Evolutionary conservation across 2,113 vertebrate species (phyloP), one percentile per base, ranked within the genome.

Genomic region (Phasianus colchicus): DNA sequence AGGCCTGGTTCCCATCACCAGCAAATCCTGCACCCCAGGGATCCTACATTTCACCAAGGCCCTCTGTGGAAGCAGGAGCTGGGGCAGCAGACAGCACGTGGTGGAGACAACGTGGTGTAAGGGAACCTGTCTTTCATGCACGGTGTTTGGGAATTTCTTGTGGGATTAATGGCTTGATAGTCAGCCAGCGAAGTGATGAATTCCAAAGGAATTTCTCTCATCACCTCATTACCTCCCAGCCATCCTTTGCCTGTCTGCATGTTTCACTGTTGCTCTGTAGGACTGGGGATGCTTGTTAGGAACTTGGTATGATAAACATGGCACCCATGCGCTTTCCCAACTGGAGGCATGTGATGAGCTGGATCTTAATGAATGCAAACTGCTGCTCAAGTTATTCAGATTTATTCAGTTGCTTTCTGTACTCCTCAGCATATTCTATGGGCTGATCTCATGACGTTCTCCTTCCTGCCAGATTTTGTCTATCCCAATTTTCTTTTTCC

Each of bases 401-500:
- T 88, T 83, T 88, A 79, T 67, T 86, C 81, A 65, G 91, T 82
- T 11, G 7, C 65, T 92, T 96, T 96, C 93, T 95, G 89, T 94
- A 79, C 72, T 91, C 69, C 88, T 95, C 94, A 95, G 95, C 90
- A 93, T 90, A 95, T 95, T 96, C 79, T 90, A 18, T 6, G 65
- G 36, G 80, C 76, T 95, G 95, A 83, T 94, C 94, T 93, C 88
- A 95, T 94, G 90, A 95, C 57, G 61, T 69, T 81, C 36, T 91
- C 61, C 73, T 71, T 78, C 79, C 36, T 21, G 93, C 91, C 93
- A 96, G 84, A 16, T 79, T 95, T 76, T 52, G 64, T 89, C 83
- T 92, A 81, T 92, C 83, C 11, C 5, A 71, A 86, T 80, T 90
- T 95, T 93, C 83, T 95, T 95, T 96, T 95, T 95, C 95, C 93